Base-by-base conservation (phyloP, 2,888 invertebrate genomes). In the Ceraclea dissimilis region DNA sequence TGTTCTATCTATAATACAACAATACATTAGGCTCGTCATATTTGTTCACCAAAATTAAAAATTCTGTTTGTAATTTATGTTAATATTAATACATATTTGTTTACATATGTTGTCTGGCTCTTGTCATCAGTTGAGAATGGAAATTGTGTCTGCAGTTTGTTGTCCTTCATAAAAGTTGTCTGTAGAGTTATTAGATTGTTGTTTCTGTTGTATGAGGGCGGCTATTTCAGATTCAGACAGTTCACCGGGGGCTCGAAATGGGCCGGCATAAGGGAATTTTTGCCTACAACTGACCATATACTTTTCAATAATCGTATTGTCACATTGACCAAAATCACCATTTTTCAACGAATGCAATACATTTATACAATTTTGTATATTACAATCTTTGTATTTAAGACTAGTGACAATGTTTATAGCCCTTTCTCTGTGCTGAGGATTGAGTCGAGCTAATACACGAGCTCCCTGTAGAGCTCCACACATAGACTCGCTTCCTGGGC, bases 391-490 rank as follows among this genome's bases (percentile, higher is more conserved):
- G 60, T 68, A 67, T 62, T 58, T 46, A 18, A 54, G 39, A 17
- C 39, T 33, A 34, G 79, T 81, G 62, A 80, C 77, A 59, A 88
- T 72, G 62, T 79, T 73, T 51, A 88, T 74, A 54, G 88, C 88
- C 63, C 78, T 77, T 50, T 78, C 74, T 69, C 85, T 84, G 66
- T 81, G 80, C 63, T 79, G 81, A 31, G 84, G 79, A 69, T 86
- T 84, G 64, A 92, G 74, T 62, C 85, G 81, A 66, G 85, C 85
- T 74, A 91, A 81, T 74, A 92, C 88, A 63, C 86, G 84, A 61
- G 89, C 91, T 51, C 83, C 90, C 79, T 93, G 91, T 66, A 92
- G 76, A 68, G 88, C 82, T 67, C 88, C 88, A 64, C 85, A 80
- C 71, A 93, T 82, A 68, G 88, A 85, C 66, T 79, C 74, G 55